These are phyloP conservation scores for Daktulosphaira vitifoliae DNA, from an alignment of 1,140 invertebrate species.

Conservation along the genomic window DNA sequence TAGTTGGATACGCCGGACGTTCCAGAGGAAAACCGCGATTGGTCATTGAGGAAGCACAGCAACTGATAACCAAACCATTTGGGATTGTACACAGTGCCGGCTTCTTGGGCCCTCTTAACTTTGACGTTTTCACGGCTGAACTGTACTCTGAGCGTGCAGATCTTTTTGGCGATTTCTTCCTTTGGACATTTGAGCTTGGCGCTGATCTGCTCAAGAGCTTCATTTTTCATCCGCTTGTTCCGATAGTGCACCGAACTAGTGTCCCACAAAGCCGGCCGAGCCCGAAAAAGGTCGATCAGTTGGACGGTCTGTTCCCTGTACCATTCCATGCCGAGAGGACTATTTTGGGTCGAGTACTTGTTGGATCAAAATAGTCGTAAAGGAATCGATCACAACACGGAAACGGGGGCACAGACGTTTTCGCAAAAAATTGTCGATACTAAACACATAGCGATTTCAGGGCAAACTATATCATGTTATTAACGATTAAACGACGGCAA, in stretches of 20 bases:
- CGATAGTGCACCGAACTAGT: conserved; percentile 24
- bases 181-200: conserved; percentile 10
- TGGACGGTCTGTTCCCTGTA: conserved; percentile 26
- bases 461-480: too few relatives aligned
- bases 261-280: conserved; percentile 23
- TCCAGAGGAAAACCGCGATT: neutral
- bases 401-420: too few relatives aligned
- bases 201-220: conserved; percentile 21
- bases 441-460: too few relatives aligned
- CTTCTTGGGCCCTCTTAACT: conserved; percentile 9
- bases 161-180: conserved; percentile 26
- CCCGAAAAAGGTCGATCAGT: conserved; percentile 21
- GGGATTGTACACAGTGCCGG: neutral
- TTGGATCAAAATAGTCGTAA: too few relatives aligned
- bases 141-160: conserved; percentile 23
- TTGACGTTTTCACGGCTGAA: conserved; percentile 25
- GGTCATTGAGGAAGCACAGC: conserved; percentile 19
- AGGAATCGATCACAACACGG: too few relatives aligned
- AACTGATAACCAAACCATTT: conserved; percentile 27
- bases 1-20: neutral
- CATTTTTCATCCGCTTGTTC: conserved; percentile 21
- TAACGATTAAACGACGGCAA: too few relatives aligned
- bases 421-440: too few relatives aligned
- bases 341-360: too few relatives aligned
- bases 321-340: conserved; percentile 14